A percentile compares a stretch with the other conserved stretches of the same genome.
phyloP scores from a whole-genome alignment of 2,797 vertebrate genomes.

The Alauda arvensis region DNA sequence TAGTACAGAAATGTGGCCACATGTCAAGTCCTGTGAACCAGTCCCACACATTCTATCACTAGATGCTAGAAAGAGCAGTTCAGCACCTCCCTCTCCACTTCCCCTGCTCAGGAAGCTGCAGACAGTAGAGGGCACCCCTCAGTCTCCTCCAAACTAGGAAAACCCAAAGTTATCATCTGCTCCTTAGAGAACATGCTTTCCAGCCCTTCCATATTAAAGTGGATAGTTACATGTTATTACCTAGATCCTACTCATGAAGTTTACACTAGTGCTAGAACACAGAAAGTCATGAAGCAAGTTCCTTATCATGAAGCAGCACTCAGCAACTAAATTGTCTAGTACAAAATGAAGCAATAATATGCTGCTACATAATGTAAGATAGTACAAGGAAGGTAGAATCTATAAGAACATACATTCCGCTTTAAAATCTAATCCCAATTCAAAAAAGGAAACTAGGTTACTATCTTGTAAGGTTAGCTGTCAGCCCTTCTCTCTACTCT shows the following conservation, averaged over 20 bases:
- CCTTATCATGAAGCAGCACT: neutral
- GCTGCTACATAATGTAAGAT: rapidly evolving
- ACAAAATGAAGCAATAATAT: neutral
- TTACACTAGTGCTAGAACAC: neutral
- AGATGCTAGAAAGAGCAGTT: neutral
- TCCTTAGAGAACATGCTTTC: neutral
- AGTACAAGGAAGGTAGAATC: neutral
- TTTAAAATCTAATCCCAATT: neutral
- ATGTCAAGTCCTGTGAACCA: too few relatives aligned
- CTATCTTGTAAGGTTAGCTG: neutral
- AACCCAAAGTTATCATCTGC: neutral
- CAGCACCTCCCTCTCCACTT: neutral
- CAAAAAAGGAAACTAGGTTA: neutral
- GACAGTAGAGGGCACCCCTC: neutral
- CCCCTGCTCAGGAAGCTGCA: neutral
- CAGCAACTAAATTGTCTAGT: neutral
- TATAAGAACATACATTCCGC: neutral
- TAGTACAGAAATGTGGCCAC: rapidly evolving
- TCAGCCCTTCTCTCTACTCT: neutral
- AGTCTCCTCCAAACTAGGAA: neutral
- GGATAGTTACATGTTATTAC: neutral
- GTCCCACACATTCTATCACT: rapidly evolving
- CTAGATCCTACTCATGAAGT: neutral
- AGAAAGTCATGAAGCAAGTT: neutral
- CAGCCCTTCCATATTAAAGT: neutral